Evolutionary conservation across 2,888 invertebrate genomes (phyloP).

Genomic region (Acanthosepion lycidas): DNA sequence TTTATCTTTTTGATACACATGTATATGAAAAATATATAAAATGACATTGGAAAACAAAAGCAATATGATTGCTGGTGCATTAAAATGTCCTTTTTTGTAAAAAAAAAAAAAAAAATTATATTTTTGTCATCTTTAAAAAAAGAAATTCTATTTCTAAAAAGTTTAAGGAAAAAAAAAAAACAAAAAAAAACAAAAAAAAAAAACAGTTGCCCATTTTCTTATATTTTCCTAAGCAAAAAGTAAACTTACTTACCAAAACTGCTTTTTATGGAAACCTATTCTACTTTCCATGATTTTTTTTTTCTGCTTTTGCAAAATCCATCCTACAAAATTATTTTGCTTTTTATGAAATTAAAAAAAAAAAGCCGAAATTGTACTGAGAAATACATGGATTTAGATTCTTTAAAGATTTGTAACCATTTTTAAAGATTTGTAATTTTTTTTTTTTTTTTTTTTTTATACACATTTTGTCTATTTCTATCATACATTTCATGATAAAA

Average conservation of each 20-base stretch:
- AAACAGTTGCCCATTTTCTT: neutral
- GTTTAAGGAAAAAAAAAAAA: neutral
- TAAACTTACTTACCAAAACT: neutral
- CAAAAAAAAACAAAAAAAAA: neutral
- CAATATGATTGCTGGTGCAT: conserved; percentile 21
- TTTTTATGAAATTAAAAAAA: neutral
- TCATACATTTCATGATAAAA: neutral
- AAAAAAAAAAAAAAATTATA: neutral
- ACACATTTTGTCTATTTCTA: neutral
- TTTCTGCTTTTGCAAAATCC: neutral
- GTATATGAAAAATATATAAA: neutral
- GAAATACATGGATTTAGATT: too few species aligned
- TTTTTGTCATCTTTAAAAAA: neutral
- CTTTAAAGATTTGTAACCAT: too few species aligned
- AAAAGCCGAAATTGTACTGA: neutral
- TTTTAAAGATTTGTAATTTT: neutral
- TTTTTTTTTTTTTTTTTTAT: neutral
- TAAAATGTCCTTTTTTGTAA: neutral
- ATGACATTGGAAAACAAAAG: neutral
- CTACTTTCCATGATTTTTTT: neutral
- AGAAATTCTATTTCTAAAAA: neutral
- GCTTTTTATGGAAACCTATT: neutral
- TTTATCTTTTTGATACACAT: neutral
- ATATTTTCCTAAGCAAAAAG: neutral
- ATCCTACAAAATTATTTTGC: neutral